A percentile compares a stretch with the other conserved stretches of the same genome.
Evolutionary conservation across 2,797 vertebrate genomes (phyloP).

Genomic region (Amazona finschi): DNA sequence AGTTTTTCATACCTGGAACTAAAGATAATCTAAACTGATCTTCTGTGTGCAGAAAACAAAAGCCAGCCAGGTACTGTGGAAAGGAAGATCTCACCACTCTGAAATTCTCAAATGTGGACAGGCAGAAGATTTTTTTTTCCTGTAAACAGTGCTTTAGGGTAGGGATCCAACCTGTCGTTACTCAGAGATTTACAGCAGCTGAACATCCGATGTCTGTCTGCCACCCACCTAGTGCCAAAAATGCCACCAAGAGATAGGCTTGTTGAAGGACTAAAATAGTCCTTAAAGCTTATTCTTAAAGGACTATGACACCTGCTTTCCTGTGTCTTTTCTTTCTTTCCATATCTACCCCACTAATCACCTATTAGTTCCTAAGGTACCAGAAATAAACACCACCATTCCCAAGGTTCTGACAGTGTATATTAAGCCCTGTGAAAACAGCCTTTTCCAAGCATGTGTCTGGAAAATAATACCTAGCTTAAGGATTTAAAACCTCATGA

Average conservation of each 20-base stretch:
- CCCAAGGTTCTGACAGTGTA: not conserved
- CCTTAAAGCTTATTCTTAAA: not conserved
- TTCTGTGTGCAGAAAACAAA: not conserved
- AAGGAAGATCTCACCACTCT: not conserved
- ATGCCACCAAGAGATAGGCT: constrained; percentile 28
- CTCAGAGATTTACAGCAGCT: constrained; percentile 51
- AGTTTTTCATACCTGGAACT: not conserved
- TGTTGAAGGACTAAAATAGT: not conserved
- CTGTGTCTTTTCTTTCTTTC: constrained; percentile 22
- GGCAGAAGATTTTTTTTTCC: not conserved
- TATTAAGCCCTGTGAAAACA: constrained; percentile 32
- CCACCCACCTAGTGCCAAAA: constrained; percentile 68
- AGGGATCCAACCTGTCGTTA: constrained; percentile 55
- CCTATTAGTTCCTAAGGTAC: constrained; percentile 51
- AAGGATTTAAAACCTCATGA: constrained; percentile 28
- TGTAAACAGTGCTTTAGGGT: not conserved
- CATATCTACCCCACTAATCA: constrained; percentile 51
- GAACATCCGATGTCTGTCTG: constrained; percentile 37
- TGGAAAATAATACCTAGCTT: constrained; percentile 69
- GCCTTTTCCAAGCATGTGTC: constrained; percentile 20
- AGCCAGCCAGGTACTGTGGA: not conserved
- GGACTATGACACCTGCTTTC: constrained; percentile 53
- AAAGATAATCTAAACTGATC: not conserved
- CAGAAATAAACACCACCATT: constrained; percentile 68
- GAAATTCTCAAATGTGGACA: not conserved